Evolutionary conservation across 2,888 invertebrate species (phyloP), one percentile per base, ranked within the genome.

Genomic region (Drosophila lacicola): DNA sequence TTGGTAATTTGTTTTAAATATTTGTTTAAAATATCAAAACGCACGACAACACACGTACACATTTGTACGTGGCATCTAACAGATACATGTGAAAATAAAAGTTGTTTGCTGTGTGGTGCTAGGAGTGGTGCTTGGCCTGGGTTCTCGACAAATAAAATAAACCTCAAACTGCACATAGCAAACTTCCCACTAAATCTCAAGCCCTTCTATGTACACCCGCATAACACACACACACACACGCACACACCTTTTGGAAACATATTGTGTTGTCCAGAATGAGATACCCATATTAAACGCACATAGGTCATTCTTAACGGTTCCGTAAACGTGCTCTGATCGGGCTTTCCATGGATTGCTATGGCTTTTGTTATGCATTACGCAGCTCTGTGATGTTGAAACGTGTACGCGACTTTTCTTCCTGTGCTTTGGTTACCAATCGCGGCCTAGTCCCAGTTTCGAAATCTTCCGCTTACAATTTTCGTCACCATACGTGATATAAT

Each of bases 1-100:
- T 74, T 84, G 82, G 83, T 86, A 86, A 86, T 86, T 87, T 89
- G 89, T 84, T 86, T 85, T 80, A 86, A 86, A 87, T 86, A 86
- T 86, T 86, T 89, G 88, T 73, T 78, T 82, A 86, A 86, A 86
- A 82, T 82, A 86, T 86, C 88, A 87, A 78, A 84, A 79, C 76
- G 76, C 76, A 74, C 64, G 74, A 71, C 68, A 79, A 87, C 88
- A 81, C 89, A 89, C 88, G 89, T 89, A 80, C 73, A 69, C 76
- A 66, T 60, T 69, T 74, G 88, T 89, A 87, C 88, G 83, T 87
- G 84, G 89, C 51, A 87, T 87, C 89, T 85, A 89, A 74, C 85
- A 85, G 88, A 89, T 87, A 89, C 47, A 85, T 85, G 85, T 85
- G 85, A 85, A 85, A 85, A 82, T 87, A 80, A 82, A 82, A 80